phyloP scores from a whole-genome alignment of 1,140 invertebrate species.

The Whitmania pigra region DNA sequence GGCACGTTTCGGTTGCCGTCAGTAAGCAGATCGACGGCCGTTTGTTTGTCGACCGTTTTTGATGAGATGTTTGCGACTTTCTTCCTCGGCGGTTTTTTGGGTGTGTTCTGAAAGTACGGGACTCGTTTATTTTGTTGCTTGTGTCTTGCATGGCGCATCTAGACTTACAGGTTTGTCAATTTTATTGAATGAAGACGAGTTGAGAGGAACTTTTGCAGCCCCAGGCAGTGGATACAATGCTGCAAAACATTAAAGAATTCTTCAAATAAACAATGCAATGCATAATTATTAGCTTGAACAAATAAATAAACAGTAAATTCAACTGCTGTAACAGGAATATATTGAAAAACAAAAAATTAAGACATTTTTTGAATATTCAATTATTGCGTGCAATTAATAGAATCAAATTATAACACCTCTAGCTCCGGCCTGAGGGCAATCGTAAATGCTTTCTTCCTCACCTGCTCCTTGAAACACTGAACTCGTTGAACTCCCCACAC shows the following conservation, averaged over 20 bases:
- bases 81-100: conserved; percentile 33
- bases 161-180: background rate
- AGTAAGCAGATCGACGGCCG: background rate
- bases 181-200: no score
- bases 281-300: no score
- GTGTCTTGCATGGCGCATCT: background rate
- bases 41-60: background rate
- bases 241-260: background rate
- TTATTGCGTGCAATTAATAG: background rate
- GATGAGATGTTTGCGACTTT: conserved; percentile 15
- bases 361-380: no score
- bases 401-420: background rate
- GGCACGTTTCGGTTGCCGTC: no score
- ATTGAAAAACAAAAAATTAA: no score
- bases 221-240: no score
- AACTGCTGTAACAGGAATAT: no score
- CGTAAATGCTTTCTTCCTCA: background rate
- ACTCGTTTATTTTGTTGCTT: background rate
- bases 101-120: conserved; percentile 27
- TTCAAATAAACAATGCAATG: background rate
- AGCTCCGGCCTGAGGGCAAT: conserved; percentile 5
- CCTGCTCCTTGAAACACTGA: no score
- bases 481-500: no score
- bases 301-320: no score
- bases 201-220: no score